phyloP scores from a whole-genome alignment of 2,888 invertebrate genomes.

The Nymphalis polychloros region DNA sequence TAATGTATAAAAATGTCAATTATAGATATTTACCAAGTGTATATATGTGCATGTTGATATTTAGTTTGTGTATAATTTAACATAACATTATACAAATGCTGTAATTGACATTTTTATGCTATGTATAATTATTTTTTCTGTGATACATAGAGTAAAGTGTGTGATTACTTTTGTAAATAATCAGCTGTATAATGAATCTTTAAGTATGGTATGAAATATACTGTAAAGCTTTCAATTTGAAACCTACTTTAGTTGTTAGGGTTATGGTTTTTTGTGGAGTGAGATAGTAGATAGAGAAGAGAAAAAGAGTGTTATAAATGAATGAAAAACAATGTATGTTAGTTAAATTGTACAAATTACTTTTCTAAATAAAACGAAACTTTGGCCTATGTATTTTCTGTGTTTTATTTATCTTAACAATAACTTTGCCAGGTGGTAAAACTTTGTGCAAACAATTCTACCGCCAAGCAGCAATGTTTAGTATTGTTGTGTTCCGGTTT shows the following conservation, averaged over 20 bases:
- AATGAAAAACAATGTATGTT: conserved; percentile 55
- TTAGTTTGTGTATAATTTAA: conserved; percentile 10
- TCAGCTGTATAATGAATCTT: conserved; percentile 12
- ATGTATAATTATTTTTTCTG: conserved; percentile 78
- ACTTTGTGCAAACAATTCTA: too few species aligned
- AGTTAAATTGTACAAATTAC: conserved; percentile 78
- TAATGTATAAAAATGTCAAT: conserved; percentile 24
- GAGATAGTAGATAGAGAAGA: conserved; percentile 45
- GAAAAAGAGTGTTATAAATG: conserved; percentile 30
- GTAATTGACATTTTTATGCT: conserved; percentile 35
- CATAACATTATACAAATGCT: conserved; percentile 16
- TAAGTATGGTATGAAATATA: conserved; percentile 40
- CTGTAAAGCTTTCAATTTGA: conserved; percentile 70
- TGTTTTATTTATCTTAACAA: conserved; percentile 47
- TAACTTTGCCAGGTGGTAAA: neutral
- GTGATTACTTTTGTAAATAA: conserved; percentile 70
- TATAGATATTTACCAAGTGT: conserved; percentile 27
- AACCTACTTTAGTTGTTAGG: conserved; percentile 52
- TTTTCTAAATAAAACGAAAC: conserved; percentile 80
- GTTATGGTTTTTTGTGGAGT: conserved; percentile 58
- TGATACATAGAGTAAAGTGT: conserved; percentile 77
- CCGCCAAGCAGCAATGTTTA: too few species aligned
- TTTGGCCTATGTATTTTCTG: conserved; percentile 73
- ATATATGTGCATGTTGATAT: neutral
- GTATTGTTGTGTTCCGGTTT: too few species aligned